Percentiles rank a stretch among this genome's conserved stretches.
Evolutionary conservation across 1,140 invertebrate species (phyloP).

Genomic region (Heliconius nattereri): DNA sequence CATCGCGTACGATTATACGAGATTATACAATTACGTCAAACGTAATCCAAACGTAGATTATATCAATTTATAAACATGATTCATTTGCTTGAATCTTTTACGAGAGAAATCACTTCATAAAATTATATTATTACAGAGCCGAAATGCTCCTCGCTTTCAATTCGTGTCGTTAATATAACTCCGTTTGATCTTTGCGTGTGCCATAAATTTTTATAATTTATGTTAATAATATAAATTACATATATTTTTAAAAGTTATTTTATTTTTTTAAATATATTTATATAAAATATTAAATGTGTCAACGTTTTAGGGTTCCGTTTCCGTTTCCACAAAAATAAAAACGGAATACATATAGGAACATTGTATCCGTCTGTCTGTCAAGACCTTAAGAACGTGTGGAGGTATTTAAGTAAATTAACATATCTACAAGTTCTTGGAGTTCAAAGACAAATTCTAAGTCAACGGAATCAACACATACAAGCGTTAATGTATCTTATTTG

Average conservation of each 20-base stretch:
- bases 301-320: not conserved
- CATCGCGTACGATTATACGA: not conserved
- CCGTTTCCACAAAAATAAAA: too few species aligned
- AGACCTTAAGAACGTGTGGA: too few species aligned
- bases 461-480: too few species aligned
- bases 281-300: not conserved
- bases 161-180: constrained; percentile 1
- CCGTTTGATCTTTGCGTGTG: not conserved
- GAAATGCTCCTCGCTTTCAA: not conserved
- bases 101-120: not conserved
- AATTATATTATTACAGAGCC: not conserved
- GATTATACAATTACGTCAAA: not conserved
- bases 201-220: constrained; percentile 8
- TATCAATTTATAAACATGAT: constrained; percentile 6
- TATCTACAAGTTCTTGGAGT: too few species aligned
- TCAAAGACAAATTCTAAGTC: too few species aligned
- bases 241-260: constrained; percentile 6
- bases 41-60: not conserved
- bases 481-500: too few species aligned
- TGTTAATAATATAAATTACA: constrained; percentile 1
- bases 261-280: constrained; percentile 13
- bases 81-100: not conserved
- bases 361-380: too few species aligned
- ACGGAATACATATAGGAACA: too few species aligned
- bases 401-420: too few species aligned